phyloP scores from a whole-genome alignment of 2,888 invertebrate species.

The Odontothrips loti region DNA sequence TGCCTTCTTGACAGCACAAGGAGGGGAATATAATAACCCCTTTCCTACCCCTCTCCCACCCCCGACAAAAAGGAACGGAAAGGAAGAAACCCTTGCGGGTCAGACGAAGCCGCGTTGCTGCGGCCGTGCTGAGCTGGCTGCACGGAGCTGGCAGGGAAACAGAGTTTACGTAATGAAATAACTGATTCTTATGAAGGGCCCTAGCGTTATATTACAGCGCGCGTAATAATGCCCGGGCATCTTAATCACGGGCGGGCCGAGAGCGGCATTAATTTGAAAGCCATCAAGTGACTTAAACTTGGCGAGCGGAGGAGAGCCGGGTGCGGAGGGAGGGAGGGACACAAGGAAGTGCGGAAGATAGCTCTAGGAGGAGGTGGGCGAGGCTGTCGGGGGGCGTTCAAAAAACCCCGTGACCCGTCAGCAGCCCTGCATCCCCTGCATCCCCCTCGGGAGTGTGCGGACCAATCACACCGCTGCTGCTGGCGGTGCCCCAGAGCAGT shows the following conservation, averaged over 20 bases:
- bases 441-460: no score
- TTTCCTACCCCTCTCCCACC: no score
- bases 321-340: not conserved
- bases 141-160: not conserved
- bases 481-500: not conserved
- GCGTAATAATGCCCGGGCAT: not conserved
- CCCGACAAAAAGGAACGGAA: no score
- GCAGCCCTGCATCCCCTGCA: no score
- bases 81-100: not conserved
- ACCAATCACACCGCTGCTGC: not conserved
- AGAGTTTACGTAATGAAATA: not conserved
- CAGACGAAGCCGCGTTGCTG: not conserved
- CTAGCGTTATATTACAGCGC: not conserved
- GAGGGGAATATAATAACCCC: no score
- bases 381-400: no score
- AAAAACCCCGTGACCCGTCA: no score
- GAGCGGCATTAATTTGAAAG: slow-evolving; percentile 4
- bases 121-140: not conserved
- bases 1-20: no score
- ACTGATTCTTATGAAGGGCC: not conserved
- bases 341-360: not conserved
- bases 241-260: not conserved
- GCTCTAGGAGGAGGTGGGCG: not conserved
- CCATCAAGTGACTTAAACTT: not conserved
- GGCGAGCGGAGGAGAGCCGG: no score